phyloP scores from a whole-genome alignment of 2,797 vertebrate genomes.

The Pangasius krempfi region DNA sequence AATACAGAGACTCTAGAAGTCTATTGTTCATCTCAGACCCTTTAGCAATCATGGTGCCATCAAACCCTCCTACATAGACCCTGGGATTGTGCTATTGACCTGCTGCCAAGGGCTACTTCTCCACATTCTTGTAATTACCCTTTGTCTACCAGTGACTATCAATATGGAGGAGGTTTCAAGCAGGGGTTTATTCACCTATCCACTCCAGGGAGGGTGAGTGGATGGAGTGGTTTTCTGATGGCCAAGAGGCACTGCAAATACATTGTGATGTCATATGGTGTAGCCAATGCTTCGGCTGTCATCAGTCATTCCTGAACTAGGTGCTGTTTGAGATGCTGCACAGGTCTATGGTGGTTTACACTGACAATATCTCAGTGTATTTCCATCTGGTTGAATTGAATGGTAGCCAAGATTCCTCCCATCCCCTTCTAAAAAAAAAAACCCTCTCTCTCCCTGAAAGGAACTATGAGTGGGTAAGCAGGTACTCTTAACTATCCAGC shows the following conservation, averaged over 20 bases:
- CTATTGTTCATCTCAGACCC: not conserved
- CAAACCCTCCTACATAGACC: not conserved
- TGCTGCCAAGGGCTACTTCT: not conserved
- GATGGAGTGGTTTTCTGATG: not conserved
- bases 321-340: not conserved
- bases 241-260: not conserved
- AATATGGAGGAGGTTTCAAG: not conserved
- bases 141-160: not conserved
- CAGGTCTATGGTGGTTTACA: not conserved
- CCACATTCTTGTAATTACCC: not conserved
- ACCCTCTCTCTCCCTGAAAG: not conserved
- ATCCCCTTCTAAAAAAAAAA: too few species aligned
- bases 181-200: not conserved
- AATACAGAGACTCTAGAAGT: not conserved
- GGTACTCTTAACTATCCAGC: not conserved
- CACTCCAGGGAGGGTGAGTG: not conserved
- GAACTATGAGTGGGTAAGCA: not conserved
- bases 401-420: not conserved
- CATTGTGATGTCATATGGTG: not conserved
- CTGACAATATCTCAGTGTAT: not conserved
- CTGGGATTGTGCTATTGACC: not conserved
- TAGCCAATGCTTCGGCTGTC: not conserved
- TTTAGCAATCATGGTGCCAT: not conserved
- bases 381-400: not conserved
- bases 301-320: not conserved